Evolutionary conservation across 2,113 vertebrate species (phyloP), one percentile per base, ranked within the genome.

Genomic region (Casuarius casuarius): DNA sequence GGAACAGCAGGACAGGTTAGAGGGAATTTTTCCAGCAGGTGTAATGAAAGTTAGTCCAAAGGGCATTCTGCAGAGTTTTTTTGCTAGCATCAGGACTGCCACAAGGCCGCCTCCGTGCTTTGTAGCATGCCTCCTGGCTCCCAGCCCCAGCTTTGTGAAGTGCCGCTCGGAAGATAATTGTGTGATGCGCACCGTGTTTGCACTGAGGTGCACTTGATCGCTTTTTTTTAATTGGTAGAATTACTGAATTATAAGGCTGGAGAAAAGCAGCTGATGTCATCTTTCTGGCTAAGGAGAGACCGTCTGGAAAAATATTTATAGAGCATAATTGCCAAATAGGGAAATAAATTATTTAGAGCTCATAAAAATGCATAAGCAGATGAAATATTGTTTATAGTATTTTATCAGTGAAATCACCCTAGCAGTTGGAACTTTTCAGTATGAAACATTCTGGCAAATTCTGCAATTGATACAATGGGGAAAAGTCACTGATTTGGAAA

Each of bases 261-360:
- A 76, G 35, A 56, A 82, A 89, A 79, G 62, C 35, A 87, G n/a
- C 26, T 82, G 77, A 62, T 76, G 13, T 74, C 40, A 71, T 80
- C 21, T 80, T 92, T 75, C 56, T 84, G 79, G 65, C 49, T 76
- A 16, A 74, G 58, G 44, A 89, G 14, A 84, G 44, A 48, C 35
- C 76, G 58, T 72, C 70, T 72, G n/a, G 15, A 59, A 90, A 90
- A 95, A 80, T 87, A 89, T 76, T 94, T 92, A 17, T 68, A 84
- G 77, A 82, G 49, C 8, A 22, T 80, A 74, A 83, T 77, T 71
- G 22, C 44, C 33, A 80, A 95, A 59, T 66, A 71, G 52, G 22
- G 26, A 59, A 70, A 54, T 92, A 85, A 83, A 91, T 92, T 87
- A 73, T 70, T 85, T 68, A 31, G n/a, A 83, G 7, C 18, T 92